phyloP scores from a whole-genome alignment of 2,888 invertebrate genomes.

The Luperina testacea region DNA sequence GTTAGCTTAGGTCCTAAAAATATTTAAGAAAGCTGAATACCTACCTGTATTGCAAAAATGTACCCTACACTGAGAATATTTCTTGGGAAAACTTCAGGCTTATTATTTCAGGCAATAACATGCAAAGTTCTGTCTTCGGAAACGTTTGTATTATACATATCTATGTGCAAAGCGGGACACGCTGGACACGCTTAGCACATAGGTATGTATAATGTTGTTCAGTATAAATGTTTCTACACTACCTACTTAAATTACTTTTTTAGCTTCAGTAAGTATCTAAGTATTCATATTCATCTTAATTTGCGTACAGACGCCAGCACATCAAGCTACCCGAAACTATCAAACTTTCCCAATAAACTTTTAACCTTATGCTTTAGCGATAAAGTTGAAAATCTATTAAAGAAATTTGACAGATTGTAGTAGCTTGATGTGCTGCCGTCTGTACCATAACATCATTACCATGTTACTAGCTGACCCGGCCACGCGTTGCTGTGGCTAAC shows the following conservation, averaged over 20 bases:
- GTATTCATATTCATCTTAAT: too few relatives aligned
- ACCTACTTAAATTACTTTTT: background rate
- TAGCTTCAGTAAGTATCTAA: background rate
- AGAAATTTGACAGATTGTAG: too few relatives aligned
- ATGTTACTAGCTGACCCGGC: too few relatives aligned
- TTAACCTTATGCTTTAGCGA: too few relatives aligned
- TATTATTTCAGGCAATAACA: conserved; percentile 9
- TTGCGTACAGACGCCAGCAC: too few relatives aligned
- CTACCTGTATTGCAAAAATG: background rate
- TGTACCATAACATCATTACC: too few relatives aligned
- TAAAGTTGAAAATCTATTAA: too few relatives aligned
- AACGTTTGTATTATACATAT: background rate
- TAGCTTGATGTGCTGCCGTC: too few relatives aligned
- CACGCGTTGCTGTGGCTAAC: too few relatives aligned
- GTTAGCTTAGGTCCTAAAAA: background rate
- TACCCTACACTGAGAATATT: background rate
- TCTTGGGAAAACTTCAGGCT: background rate
- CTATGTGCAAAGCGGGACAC: background rate
- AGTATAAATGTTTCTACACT: background rate
- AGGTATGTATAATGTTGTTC: background rate
- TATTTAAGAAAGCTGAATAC: background rate
- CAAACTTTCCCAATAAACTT: too few relatives aligned
- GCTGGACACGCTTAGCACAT: too few relatives aligned
- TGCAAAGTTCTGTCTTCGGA: background rate
- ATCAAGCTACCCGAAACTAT: too few relatives aligned